Base-by-base conservation (phyloP, 92 coral and sea anemone species). In the Palythoa caribaeorum region DNA sequence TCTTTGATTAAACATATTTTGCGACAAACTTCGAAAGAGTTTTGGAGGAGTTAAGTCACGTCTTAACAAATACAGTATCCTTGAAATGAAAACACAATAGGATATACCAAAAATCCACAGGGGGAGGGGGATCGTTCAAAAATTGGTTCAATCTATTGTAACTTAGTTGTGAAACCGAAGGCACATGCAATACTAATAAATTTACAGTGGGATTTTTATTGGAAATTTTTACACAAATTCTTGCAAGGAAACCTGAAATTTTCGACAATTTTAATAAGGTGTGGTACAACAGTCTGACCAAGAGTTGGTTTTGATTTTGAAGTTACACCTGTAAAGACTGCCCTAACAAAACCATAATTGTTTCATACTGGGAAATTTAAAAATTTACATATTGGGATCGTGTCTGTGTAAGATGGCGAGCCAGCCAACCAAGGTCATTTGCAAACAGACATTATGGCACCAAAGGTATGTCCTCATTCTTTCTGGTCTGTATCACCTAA, bases 391-490 rank as follows among this genome's bases (percentile, higher is more conserved):
- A 66, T 53, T 68, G 47, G 66, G 85, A 7, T 19, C 62, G 44
- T 28, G 28, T 28, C 28, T 21, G 35, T 44, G 75, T 81, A 71
- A 68, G 86, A 48, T 81, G 59, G 86, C 59, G 16, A 66, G 73
- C 74, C 36, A 81, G 15, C 86, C 86, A 65, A 81, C 86, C 86
- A 21, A 81, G 10, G 76, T 81, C 76, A 81, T 81, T 44, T 81
- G 21, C 86, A 40, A 76, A 76, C 93, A 91, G 96, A 93, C 98
- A 87, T 69, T 57, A 62, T 88, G 98, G 94, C 96, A 93, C 94
- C 96, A 78, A 5, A 60, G 40, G 92, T 85, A 14, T 81, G 37
- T 21, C 66, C 55, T 84, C 73, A 85, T 66, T 73, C 79, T 78
- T 52, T 83, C 5, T 52, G 78, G 50, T 79, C 71, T 70, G 44